Evolutionary conservation across 2,113 vertebrate genomes (phyloP).

Genomic region (Macaca nemestrina): DNA sequence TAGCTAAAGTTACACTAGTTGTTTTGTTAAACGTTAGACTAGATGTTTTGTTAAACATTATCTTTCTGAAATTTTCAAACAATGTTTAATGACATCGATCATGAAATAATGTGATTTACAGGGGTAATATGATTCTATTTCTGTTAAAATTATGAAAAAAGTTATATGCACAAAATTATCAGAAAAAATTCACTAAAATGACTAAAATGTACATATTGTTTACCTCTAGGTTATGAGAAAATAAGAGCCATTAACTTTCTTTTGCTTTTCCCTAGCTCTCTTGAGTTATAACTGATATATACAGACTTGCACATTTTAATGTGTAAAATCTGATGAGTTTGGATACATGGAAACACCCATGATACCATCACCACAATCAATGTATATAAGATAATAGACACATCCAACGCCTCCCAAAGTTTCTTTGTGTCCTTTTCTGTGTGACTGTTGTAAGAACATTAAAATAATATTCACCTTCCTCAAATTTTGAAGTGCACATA

Average conservation of each 20-base stretch:
- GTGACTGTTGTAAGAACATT: neutral
- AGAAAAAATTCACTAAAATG: neutral
- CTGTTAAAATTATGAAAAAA: constrained; percentile 1
- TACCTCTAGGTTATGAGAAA: neutral
- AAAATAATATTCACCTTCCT: neutral
- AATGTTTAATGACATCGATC: neutral
- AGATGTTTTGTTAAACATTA: neutral
- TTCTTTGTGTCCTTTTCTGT: neutral
- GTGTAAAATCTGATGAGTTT: neutral
- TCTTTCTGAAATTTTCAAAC: neutral
- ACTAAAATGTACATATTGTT: neutral
- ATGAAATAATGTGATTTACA: neutral
- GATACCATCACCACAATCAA: neutral
- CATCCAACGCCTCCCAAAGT: neutral
- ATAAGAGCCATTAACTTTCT: neutral
- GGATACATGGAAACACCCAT: neutral
- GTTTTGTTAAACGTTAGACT: neutral
- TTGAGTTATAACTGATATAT: neutral
- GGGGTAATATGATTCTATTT: neutral
- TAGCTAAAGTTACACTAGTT: neutral
- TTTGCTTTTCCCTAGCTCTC: neutral
- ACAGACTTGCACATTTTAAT: neutral
- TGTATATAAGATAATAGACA: neutral
- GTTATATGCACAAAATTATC: neutral
- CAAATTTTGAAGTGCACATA: neutral